These are phyloP conservation scores for Helicoverpa zea DNA, from an alignment of 1,140 invertebrate genomes.

Conservation along the genomic window DNA sequence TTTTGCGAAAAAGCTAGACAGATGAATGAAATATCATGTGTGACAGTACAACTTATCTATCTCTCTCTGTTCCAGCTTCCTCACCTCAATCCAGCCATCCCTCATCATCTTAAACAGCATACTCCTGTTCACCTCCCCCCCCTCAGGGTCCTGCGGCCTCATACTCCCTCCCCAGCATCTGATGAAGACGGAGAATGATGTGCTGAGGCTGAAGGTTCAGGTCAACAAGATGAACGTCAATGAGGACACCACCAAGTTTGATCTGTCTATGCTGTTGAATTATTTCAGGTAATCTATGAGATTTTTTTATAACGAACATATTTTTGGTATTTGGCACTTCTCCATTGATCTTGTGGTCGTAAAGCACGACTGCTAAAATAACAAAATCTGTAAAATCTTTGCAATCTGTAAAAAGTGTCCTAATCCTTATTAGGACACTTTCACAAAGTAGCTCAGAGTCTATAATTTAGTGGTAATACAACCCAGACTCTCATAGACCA, in stretches of 20 bases:
- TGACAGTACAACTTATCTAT: too few relatives aligned
- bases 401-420: too few relatives aligned
- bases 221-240: slow-evolving; percentile 13
- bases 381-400: too few relatives aligned
- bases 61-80: slow-evolving; percentile 63
- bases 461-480: too few relatives aligned
- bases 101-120: slow-evolving; percentile 67
- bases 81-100: slow-evolving; percentile 68
- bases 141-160: slow-evolving; percentile 70
- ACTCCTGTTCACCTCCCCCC: slow-evolving; percentile 67
- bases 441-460: too few relatives aligned
- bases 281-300: slow-evolving; percentile 64
- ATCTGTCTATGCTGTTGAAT: slow-evolving; percentile 58
- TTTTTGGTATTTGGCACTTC: too few relatives aligned
- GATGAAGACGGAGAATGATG: slow-evolving; percentile 55
- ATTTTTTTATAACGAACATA: not conserved
- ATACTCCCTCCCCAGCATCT: slow-evolving; percentile 67
- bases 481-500: too few relatives aligned
- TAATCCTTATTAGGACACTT: too few relatives aligned
- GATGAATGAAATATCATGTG: too few relatives aligned
- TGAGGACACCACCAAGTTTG: slow-evolving; percentile 59
- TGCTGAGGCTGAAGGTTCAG: slow-evolving; percentile 56
- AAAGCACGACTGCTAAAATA: too few relatives aligned
- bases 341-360: too few relatives aligned
- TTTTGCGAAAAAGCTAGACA: too few relatives aligned